phyloP scores from a whole-genome alignment of 2,888 invertebrate species.

The Salticus scenicus region DNA sequence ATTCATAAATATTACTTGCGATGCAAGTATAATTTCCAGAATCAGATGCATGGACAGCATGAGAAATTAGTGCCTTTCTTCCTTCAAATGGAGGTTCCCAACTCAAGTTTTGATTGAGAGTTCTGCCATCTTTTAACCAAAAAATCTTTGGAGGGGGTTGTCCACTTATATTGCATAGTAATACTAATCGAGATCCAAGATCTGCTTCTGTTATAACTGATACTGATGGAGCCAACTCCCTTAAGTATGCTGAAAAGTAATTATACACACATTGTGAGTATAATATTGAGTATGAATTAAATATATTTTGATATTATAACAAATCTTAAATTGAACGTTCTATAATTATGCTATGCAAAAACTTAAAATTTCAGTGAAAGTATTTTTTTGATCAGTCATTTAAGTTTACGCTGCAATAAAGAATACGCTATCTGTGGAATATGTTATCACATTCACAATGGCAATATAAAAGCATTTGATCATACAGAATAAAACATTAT shows the following conservation, averaged over 20 bases:
- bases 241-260: slow-evolving; percentile 42
- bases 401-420: too few relatives aligned
- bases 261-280: not conserved
- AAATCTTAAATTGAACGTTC: too few relatives aligned
- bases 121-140: slow-evolving; percentile 63
- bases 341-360: too few relatives aligned
- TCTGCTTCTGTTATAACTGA: slow-evolving; percentile 55
- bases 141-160: slow-evolving; percentile 37
- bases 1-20: slow-evolving; percentile 47
- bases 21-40: slow-evolving; percentile 70
- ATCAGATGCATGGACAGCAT: slow-evolving; percentile 43
- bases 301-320: too few relatives aligned
- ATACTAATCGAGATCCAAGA: slow-evolving; percentile 54
- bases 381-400: too few relatives aligned
- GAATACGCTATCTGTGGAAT: too few relatives aligned
- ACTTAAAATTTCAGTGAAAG: too few relatives aligned
- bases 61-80: slow-evolving; percentile 36
- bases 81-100: slow-evolving; percentile 34
- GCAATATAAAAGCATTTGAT: too few relatives aligned
- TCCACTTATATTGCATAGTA: slow-evolving; percentile 63
- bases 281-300: too few relatives aligned
- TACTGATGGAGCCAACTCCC: slow-evolving; percentile 37
- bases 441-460: too few relatives aligned
- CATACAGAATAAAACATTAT: too few relatives aligned
- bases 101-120: slow-evolving; percentile 43